Percentiles rank a stretch among this genome's conserved stretches.
phyloP scores from a whole-genome alignment of 2,888 invertebrate species.

The Nysson spinosus region DNA sequence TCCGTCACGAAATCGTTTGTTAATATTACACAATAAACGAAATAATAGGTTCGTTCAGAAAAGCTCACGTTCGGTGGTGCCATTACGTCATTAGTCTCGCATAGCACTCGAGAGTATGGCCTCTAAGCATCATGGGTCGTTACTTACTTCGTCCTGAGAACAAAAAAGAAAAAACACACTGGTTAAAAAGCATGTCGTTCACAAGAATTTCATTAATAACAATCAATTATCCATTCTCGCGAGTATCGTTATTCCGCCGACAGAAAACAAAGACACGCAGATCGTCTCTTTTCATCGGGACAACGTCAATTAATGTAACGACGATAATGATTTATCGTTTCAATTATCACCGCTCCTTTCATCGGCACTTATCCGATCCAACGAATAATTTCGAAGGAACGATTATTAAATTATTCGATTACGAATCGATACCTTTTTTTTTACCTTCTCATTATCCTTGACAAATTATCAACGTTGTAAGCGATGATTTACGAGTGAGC shows the following conservation, averaged over 20 bases:
- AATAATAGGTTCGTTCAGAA: conserved; percentile 35
- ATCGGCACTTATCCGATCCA: too few relatives aligned
- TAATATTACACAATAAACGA: conserved; percentile 35
- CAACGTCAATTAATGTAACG: conserved; percentile 44
- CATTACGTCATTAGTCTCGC: conserved; percentile 59
- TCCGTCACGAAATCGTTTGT: conserved; percentile 28
- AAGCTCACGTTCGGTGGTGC: conserved; percentile 71
- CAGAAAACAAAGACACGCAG: conserved; percentile 6
- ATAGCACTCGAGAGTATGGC: conserved; percentile 47
- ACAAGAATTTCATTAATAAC: conserved; percentile 50
- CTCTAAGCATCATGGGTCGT: conserved; percentile 62
- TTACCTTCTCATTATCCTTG: too few relatives aligned
- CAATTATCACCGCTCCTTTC: neutral
- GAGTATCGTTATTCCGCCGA: conserved; percentile 11
- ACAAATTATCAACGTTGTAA: too few relatives aligned
- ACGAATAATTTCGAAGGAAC: too few relatives aligned
- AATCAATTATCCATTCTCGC: conserved; percentile 43
- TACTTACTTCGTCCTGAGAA: conserved; percentile 78
- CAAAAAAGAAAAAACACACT: conserved; percentile 73
- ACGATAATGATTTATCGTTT: conserved; percentile 46
- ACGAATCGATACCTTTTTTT: too few relatives aligned
- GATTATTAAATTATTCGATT: too few relatives aligned
- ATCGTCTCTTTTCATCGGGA: conserved; percentile 27
- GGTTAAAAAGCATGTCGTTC: conserved; percentile 62
- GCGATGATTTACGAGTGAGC: too few relatives aligned